Percentiles rank a stretch among this genome's conserved stretches.
Evolutionary conservation across 2,113 vertebrate species (phyloP).

Genomic region (Myrmecobius fasciatus): DNA sequence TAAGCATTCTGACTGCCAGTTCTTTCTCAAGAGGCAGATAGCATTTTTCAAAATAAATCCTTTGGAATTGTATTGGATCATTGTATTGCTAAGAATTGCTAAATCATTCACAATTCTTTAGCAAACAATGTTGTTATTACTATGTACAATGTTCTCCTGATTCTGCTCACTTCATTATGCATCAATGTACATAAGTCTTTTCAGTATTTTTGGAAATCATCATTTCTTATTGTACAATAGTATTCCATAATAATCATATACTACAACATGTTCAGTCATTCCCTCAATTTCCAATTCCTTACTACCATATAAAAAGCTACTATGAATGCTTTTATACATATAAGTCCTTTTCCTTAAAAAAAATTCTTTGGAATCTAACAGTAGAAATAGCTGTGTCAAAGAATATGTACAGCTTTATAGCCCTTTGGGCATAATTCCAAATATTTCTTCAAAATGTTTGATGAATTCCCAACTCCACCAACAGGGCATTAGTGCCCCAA

Average conservation of each 20-base stretch:
- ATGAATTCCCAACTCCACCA: neutral
- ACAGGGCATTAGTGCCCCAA: neutral
- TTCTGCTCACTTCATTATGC: neutral
- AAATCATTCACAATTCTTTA: neutral
- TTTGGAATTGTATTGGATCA: neutral
- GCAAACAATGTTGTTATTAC: neutral
- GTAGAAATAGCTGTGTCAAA: neutral
- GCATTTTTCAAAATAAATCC: neutral
- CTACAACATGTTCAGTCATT: neutral
- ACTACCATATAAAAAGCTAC: neutral
- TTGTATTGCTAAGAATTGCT: neutral
- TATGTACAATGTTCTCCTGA: neutral
- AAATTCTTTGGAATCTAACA: neutral
- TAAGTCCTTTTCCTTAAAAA: neutral
- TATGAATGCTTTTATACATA: neutral
- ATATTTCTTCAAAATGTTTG: neutral
- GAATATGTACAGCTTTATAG: neutral
- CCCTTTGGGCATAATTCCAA: neutral
- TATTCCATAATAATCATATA: neutral
- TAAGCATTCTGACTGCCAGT: neutral
- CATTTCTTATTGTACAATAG: neutral
- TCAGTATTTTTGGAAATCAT: neutral
- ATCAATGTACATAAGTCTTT: neutral
- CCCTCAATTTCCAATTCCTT: neutral
- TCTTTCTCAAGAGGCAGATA: neutral